phyloP scores from a whole-genome alignment of 2,797 vertebrate genomes.

The Danio jaintianensis region DNA sequence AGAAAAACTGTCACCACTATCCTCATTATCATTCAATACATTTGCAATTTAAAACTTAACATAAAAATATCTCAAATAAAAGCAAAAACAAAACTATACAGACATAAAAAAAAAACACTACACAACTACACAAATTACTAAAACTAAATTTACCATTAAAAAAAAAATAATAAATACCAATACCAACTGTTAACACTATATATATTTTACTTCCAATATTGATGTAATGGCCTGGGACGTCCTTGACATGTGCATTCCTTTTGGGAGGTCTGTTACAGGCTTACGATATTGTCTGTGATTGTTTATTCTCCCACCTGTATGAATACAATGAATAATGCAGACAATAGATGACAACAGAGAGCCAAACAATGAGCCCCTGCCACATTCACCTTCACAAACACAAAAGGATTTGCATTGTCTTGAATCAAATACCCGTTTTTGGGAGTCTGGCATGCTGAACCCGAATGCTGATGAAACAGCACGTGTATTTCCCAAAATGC shows the following conservation, averaged over 20 bases:
- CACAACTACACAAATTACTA: too few relatives aligned
- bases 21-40: too few relatives aligned
- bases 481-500: conserved; percentile 15
- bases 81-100: too few relatives aligned
- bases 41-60: too few relatives aligned
- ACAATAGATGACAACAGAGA: conserved; percentile 23
- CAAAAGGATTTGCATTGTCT: conserved; percentile 33
- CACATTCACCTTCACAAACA: conserved; percentile 43
- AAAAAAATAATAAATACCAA: too few relatives aligned
- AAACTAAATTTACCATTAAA: too few relatives aligned
- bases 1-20: too few relatives aligned
- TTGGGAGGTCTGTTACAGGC: neutral
- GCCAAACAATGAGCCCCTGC: conserved; percentile 33
- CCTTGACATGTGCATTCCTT: neutral
- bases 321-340: conserved; percentile 25
- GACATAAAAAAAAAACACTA: too few relatives aligned
- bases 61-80: too few relatives aligned
- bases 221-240: neutral
- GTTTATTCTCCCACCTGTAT: conserved; percentile 3
- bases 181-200: neutral
- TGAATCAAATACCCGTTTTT: conserved; percentile 28
- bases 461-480: conserved; percentile 31
- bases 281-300: neutral
- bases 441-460: conserved; percentile 15
- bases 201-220: neutral